A percentile compares a stretch with the other conserved stretches of the same genome.
These are phyloP conservation scores for Eupeodes luniger DNA, from an alignment of 2,888 invertebrate genomes.

Conservation along the genomic window DNA sequence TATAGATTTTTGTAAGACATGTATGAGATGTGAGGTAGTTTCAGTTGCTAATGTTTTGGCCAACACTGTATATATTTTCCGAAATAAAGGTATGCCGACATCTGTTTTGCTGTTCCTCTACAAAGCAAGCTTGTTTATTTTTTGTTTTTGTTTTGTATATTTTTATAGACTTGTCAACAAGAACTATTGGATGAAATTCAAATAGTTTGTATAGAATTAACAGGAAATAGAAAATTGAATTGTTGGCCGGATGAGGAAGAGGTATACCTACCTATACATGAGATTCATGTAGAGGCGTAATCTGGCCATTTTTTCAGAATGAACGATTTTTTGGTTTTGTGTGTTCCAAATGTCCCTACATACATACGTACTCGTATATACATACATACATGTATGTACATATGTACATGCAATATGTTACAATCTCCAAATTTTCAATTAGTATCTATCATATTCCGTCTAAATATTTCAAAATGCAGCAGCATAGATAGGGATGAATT, in stretches of 20 bases:
- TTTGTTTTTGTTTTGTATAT: not conserved
- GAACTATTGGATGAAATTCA: not conserved
- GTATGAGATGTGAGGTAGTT: too few species aligned
- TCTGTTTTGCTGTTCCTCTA: not conserved
- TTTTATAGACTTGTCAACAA: slow-evolving; percentile 5
- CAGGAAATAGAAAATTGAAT: slow-evolving; percentile 5
- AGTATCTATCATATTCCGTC: slow-evolving; percentile 6
- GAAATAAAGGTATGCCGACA: too few species aligned
- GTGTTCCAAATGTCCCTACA: not conserved
- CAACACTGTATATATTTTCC: too few species aligned
- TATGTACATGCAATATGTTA: not conserved
- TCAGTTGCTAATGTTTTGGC: too few species aligned
- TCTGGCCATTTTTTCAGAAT: not conserved
- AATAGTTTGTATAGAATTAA: slow-evolving; percentile 5
- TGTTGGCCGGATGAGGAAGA: not conserved
- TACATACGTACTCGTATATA: too few species aligned
- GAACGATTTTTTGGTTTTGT: not conserved
- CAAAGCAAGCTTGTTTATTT: not conserved
- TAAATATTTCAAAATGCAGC: not conserved
- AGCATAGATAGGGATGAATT: not conserved
- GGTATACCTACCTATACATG: too few species aligned
- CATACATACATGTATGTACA: too few species aligned
- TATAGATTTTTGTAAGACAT: too few species aligned
- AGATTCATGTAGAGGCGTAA: not conserved
- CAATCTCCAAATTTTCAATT: slow-evolving; percentile 16